Evolutionary conservation across 2,797 vertebrate genomes (phyloP), one percentile per base, ranked within the genome.

Genomic region (Falco rusticolus): DNA sequence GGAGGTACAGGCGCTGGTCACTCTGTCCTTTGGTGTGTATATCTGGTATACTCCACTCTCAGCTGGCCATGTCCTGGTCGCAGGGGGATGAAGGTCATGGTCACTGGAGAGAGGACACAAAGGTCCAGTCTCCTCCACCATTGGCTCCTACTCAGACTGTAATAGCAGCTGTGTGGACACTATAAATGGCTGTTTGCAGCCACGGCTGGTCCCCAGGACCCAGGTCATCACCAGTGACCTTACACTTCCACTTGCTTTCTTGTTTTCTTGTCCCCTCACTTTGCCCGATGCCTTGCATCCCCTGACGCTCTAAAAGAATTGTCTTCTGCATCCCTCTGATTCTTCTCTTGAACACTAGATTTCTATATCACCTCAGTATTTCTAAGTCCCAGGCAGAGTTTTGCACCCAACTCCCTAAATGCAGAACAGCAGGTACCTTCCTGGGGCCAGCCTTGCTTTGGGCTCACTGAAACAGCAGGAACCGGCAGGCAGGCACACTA

Each of bases 141-240:
- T 0, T 24, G 11, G 5, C 14, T 83, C 60, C 76, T 54, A 3
- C 29, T 68, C 31, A 33, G n/a, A 33, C 24, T 7, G 0, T 33
- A 63, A 48, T 3, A 64, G n/a, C 28, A 45, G 20, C 31, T 41
- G 14, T n/a, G 47, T 34, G 56, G 64, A 61, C 28, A 48, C 5
- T 15, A 4, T 16, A 5, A 10, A 16, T 8, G 4, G 3, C n/a
- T 59, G 16, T 7, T 37, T 25, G 66, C 56, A 43, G 56, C 16
- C 75, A 66, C 51, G 54, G 47, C 47, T 43, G 22, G 31, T 61
- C 45, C 33, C 34, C 60, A 48, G 5, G 48, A n/a, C 4, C 34
- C 22, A 34, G 21, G 17, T 57, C 29, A 34, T 57, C 54, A 57
- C n/a, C 19, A 48, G 12, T 3, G 8, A 41, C 31, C 14, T 83